phyloP scores from a whole-genome alignment of 2,113 vertebrate species.

The Mobula birostris region DNA sequence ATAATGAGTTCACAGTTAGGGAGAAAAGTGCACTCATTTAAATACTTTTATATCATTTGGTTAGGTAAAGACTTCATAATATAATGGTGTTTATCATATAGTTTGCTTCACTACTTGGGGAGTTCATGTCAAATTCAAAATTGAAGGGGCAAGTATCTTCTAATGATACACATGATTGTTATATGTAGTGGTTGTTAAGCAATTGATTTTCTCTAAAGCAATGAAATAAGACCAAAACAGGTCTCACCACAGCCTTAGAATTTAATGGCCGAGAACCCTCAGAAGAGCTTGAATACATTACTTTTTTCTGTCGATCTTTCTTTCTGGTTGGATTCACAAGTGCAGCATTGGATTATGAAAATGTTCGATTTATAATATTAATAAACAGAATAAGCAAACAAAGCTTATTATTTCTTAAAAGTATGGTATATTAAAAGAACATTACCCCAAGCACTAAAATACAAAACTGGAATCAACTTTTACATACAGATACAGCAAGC shows the following conservation, averaged over 20 bases:
- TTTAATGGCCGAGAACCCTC: background rate
- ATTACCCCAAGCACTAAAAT: background rate
- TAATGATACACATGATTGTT: background rate
- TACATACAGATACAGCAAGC: background rate
- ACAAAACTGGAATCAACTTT: background rate
- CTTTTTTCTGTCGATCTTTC: background rate
- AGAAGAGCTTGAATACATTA: background rate
- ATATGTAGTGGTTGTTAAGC: background rate
- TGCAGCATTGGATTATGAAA: slow-evolving; percentile 17
- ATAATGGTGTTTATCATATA: background rate
- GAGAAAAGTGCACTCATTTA: slow-evolving; percentile 39
- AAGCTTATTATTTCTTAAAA: background rate
- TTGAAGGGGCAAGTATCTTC: background rate
- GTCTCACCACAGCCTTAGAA: background rate
- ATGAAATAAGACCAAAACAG: background rate
- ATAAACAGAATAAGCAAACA: background rate
- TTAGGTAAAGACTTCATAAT: background rate
- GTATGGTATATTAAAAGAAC: background rate
- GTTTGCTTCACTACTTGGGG: background rate
- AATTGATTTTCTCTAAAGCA: background rate
- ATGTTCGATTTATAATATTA: background rate
- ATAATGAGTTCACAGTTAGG: slow-evolving; percentile 41
- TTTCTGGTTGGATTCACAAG: background rate
- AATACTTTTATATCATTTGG: background rate
- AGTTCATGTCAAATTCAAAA: background rate